Base-by-base conservation (phyloP, 2,797 vertebrate species). In the Chlorospingus semifuscus region DNA sequence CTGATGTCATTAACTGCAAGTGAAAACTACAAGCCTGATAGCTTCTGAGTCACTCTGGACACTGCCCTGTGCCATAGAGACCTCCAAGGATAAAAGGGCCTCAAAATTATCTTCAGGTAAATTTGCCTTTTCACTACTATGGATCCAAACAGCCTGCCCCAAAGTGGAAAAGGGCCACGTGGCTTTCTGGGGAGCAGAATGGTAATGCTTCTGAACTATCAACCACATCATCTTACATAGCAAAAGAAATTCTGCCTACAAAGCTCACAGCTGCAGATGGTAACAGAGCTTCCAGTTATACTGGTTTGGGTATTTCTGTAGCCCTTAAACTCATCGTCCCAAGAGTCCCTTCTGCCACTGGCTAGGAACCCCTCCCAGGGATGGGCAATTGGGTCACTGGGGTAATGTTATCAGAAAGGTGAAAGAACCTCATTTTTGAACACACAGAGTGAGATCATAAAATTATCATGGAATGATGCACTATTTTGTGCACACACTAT, bases 151-250 rank as follows among this genome's bases (percentile, higher is more conserved):
- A 77, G 21, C 12, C 32, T 55, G 5, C 6, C 8, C 8, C 8
- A 2, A 60, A 44, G n/a, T 10, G 16, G 23, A 64, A 79, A 68
- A 79, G 27, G 18, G 27, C 16, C 41, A 30, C 0, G 1, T 2
- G 34, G 30, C n/a, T 77, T 85, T 77, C 44, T 55, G 26, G 16
- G 11, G 8, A 83, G 23, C 23, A 77, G 3, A 1, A 37, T 68
- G 53, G 20, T 64, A 47, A 69, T 0, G 1, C 29, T 69, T 37
- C 36, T 65, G 34, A 29, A 59, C 15, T 63, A 49, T 8, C 44
- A 91, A 34, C 41, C 50, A 24, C 0, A 0, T 41, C 26, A 70
- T 47, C 32, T 74, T 36, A 65, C 7, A 30, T 0, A 59, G 70
- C 29, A 50, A 7, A 83, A 70, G 5, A 86, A 68, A 84, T 55